Evolutionary conservation across 2,797 vertebrate species (phyloP).

Genomic region (Cossypha caffra): DNA sequence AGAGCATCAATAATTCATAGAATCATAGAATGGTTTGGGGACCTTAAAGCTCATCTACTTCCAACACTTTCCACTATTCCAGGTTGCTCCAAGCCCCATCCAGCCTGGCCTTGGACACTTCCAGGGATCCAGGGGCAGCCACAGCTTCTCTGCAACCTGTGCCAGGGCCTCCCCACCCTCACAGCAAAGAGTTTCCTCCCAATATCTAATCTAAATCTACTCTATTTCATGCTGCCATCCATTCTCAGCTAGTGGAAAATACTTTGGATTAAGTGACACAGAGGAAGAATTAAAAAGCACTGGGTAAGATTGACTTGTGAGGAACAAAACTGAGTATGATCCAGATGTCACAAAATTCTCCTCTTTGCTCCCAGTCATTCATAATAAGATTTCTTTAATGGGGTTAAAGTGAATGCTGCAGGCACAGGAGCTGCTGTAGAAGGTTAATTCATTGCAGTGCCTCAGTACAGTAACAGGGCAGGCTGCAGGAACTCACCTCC

Average conservation of each 20-base stretch:
- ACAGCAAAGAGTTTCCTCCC: background rate
- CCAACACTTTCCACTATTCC: background rate
- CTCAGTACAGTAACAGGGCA: background rate
- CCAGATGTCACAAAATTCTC: background rate
- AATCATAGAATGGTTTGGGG: background rate
- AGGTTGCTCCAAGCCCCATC: accelerated
- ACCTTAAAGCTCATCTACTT: background rate
- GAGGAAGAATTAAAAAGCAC: background rate
- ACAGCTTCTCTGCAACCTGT: background rate
- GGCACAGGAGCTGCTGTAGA: background rate
- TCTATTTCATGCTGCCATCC: background rate
- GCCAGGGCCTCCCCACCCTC: background rate
- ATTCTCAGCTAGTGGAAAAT: background rate
- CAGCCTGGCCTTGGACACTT: background rate
- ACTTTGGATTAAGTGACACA: background rate
- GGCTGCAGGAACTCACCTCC: background rate
- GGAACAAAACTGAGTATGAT: accelerated
- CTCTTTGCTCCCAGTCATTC: background rate
- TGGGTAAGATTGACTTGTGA: background rate
- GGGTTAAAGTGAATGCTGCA: background rate
- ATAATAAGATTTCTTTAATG: background rate
- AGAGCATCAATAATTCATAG: background rate
- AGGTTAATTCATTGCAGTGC: background rate
- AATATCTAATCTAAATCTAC: background rate
- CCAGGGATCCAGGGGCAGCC: background rate